Evolutionary conservation across 2,797 vertebrate species (phyloP).

Genomic region (Gallinago nigripennis): DNA sequence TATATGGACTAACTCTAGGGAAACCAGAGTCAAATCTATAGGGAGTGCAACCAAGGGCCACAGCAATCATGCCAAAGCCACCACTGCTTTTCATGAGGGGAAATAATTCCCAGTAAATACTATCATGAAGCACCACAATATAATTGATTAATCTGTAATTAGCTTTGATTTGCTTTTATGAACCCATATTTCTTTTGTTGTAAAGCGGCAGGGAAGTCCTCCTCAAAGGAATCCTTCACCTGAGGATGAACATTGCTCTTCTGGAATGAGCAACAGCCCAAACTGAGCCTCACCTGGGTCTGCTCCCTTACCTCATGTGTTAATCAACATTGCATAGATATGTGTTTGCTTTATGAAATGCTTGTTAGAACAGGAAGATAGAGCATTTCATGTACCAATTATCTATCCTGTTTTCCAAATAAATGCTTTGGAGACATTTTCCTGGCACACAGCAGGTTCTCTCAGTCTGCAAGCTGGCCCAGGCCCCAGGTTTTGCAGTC

Average conservation of each 20-base stretch:
- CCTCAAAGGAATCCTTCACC: neutral
- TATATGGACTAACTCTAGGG: neutral
- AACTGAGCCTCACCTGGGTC: neutral
- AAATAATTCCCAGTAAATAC: neutral
- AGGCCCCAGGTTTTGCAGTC: neutral
- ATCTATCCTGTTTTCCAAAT: neutral
- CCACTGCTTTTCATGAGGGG: neutral
- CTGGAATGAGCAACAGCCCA: neutral
- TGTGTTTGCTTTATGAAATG: neutral
- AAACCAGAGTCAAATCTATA: neutral
- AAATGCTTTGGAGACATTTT: neutral
- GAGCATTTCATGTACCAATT: neutral
- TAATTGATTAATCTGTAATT: neutral
- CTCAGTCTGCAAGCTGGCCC: neutral
- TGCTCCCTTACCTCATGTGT: neutral
- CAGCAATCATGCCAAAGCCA: neutral
- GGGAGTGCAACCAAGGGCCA: rapidly evolving
- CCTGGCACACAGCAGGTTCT: neutral
- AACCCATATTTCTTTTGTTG: neutral
- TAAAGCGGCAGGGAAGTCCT: neutral
- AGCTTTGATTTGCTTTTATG: neutral
- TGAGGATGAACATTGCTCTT: neutral
- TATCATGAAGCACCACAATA: neutral
- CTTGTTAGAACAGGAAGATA: neutral
- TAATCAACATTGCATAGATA: neutral